Evolutionary conservation across 2,888 invertebrate genomes (phyloP).

Genomic region (Oscheius sp.): DNA sequence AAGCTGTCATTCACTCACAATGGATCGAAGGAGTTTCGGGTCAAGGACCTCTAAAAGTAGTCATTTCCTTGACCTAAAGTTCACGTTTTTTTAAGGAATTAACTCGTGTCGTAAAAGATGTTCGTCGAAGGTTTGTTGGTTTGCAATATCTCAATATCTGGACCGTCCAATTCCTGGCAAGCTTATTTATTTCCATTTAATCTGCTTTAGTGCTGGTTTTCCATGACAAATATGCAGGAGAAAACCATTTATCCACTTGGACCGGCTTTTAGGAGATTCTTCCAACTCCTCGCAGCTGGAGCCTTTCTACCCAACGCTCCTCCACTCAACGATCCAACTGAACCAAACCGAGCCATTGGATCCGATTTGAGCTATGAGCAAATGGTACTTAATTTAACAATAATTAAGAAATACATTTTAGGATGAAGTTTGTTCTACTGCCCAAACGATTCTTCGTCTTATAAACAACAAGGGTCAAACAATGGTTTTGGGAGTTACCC

Average conservation of each 20-base stretch:
- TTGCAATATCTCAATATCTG: conserved; percentile 90
- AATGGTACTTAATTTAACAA: conserved; percentile 69
- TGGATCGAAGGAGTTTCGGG: conserved; percentile 96
- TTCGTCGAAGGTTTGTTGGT: conserved; percentile 87
- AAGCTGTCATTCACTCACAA: conserved; percentile 91
- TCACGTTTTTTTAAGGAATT: conserved; percentile 72
- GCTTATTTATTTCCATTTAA: conserved; percentile 37
- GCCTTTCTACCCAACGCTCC: conserved; percentile 88
- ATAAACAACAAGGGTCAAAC: conserved; percentile 72
- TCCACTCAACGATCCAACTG: conserved; percentile 78
- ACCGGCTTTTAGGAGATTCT: conserved; percentile 85
- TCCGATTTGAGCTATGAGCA: conserved; percentile 88
- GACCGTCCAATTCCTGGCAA: conserved; percentile 88
- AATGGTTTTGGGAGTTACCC: conserved; percentile 32
- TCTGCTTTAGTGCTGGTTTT: conserved; percentile 82
- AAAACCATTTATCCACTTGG: conserved; percentile 90
- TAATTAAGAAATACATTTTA: conserved; percentile 73
- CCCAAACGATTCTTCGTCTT: conserved; percentile 89
- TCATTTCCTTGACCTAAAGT: conserved; percentile 69
- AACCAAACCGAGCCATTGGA: conserved; percentile 14
- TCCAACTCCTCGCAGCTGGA: conserved; percentile 85
- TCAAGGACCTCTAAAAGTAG: conserved; percentile 16
- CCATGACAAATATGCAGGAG: conserved; percentile 79
- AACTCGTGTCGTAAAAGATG: conserved; percentile 90
- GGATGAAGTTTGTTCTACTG: conserved; percentile 89